Base-by-base conservation (phyloP, 2,113 vertebrate genomes). In the Phylloscopus trochiloides region DNA sequence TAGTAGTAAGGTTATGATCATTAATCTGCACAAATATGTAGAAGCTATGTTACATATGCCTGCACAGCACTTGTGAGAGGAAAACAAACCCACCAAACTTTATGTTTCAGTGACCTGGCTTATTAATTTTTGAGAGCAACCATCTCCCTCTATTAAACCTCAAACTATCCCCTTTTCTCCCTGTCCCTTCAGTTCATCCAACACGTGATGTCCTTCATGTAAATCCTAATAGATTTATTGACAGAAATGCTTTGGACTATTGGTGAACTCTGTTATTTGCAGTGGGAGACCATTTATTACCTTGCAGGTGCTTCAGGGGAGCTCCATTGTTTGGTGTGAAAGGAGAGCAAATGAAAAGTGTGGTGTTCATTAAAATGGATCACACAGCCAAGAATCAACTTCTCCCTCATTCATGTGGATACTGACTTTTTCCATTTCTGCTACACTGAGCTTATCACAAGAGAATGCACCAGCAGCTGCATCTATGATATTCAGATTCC, bases 361-460 rank as follows among this genome's bases (percentile, higher is more conserved):
- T 3, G 0, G 62, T 42, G 54, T 81, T 97, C 83, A 91, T 85
- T 90, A 89, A 96, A 90, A 92, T 51, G 52, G 57, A 57, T 77
- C 19, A 4, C 91, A 58, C 59, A 29, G 22, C 24, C 61, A 58
- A 55, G 76, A 66, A 36, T 66, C 79, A 88, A 28, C 73, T 32
- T 42, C 32, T 31, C 12, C 54, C 54, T 92, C 54, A 48, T 66
- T 85, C 77, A 50, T 29, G 57, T 29, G 76, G 91, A 78, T 68
- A 50, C 95, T 67, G 76, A 80, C 54, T 84, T 87, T 78, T 83
- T 63, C 48, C 57, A 81, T 93, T 96, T 96, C 94, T 88, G 80
- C 82, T 51, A 74, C 72, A 76, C 71, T 66, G 94, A 77, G 43
- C 47, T 94, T 87, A 95, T 96, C 88, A 96, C 85, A 59, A 71